A percentile compares a stretch with the other conserved stretches of the same genome.
phyloP scores from a whole-genome alignment of 2,113 vertebrate species.

The Mobula hypostoma region DNA sequence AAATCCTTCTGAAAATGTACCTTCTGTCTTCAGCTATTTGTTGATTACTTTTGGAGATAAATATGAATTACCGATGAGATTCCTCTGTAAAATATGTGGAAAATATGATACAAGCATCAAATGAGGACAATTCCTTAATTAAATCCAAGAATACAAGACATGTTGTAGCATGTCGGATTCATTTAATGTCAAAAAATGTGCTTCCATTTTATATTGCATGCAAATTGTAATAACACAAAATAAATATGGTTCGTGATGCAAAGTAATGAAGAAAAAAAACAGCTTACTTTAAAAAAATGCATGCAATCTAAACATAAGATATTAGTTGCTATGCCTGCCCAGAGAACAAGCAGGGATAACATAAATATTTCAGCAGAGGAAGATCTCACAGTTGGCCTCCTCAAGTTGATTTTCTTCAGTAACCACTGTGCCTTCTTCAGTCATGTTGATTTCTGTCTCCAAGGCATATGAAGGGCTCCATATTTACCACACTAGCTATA shows the following conservation, averaged over 20 bases:
- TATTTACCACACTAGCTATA: neutral
- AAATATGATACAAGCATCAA: neutral
- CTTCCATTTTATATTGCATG: neutral
- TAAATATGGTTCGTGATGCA: neutral
- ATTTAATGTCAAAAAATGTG: neutral
- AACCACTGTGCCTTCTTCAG: conserved; percentile 18
- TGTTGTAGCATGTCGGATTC: neutral
- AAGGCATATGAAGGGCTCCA: neutral
- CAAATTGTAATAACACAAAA: neutral
- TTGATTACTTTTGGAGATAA: neutral
- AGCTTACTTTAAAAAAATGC: neutral
- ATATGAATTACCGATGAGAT: neutral
- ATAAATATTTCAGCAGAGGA: neutral
- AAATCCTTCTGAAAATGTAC: neutral
- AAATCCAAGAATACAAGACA: neutral
- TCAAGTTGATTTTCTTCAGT: neutral
- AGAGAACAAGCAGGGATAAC: neutral
- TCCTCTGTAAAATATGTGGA: neutral
- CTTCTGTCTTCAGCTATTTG: conserved; percentile 10
- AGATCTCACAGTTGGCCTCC: neutral
- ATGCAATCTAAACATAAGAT: neutral
- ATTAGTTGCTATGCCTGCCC: neutral
- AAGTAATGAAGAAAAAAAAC: neutral
- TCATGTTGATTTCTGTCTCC: conserved; percentile 6
- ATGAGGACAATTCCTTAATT: neutral